A percentile compares a stretch with the other conserved stretches of the same genome.
Evolutionary conservation across 1,140 invertebrate genomes (phyloP).

Genomic region (Zaprionus tsacasi): DNA sequence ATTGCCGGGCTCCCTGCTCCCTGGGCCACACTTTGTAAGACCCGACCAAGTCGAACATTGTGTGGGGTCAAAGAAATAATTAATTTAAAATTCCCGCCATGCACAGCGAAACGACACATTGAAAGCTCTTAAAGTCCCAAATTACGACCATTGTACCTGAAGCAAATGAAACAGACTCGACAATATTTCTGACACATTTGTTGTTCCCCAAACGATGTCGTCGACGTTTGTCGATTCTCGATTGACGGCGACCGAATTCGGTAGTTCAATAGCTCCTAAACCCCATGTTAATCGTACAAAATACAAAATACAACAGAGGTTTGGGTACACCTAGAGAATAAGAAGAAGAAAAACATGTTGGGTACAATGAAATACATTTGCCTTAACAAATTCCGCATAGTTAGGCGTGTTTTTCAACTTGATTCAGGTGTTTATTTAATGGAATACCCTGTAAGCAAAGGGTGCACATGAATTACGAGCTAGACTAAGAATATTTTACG

Average conservation of each 20-base stretch:
- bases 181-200: constrained; percentile 81
- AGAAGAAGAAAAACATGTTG: not conserved
- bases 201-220: constrained; percentile 58
- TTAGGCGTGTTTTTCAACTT: not conserved
- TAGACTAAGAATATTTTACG: too few species aligned
- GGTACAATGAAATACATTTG: constrained; percentile 6
- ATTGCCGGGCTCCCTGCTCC: constrained; percentile 27
- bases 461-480: not conserved
- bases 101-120: constrained; percentile 78
- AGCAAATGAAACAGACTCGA: constrained; percentile 74
- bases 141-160: constrained; percentile 79
- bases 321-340: not conserved
- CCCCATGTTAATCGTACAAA: constrained; percentile 7
- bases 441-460: not conserved
- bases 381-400: not conserved
- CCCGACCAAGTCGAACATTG: constrained; percentile 67
- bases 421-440: not conserved
- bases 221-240: constrained; percentile 17
- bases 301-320: not conserved
- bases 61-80: constrained; percentile 83
- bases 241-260: constrained; percentile 59
- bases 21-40: constrained; percentile 37
- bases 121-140: constrained; percentile 82
- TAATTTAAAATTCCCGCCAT: constrained; percentile 81
- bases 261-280: constrained; percentile 28